phyloP scores from a whole-genome alignment of 23 tunicate genomes.

The Aplidium turbinatum region DNA sequence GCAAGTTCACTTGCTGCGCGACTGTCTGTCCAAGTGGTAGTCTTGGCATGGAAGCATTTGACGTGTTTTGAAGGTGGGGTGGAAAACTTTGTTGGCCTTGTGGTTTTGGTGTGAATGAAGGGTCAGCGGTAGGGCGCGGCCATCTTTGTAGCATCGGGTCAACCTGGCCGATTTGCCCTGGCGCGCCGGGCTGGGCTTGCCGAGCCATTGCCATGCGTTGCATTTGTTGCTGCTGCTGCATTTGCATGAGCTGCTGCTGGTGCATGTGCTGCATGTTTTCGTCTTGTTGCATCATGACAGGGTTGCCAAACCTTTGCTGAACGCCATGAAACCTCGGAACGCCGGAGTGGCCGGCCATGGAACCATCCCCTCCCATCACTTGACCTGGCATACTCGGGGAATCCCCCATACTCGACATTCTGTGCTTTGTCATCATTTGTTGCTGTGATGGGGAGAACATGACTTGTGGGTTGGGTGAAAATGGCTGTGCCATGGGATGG shows the following conservation, averaged over 20 bases:
- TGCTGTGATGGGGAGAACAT: slow-evolving; percentile 25
- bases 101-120: slow-evolving; percentile 12
- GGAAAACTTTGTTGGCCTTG: slow-evolving; percentile 36
- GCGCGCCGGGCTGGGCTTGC: slow-evolving; percentile 20
- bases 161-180: background rate
- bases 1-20: slow-evolving; percentile 21
- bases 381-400: background rate
- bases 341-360: background rate
- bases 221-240: slow-evolving; percentile 66
- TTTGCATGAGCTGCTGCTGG: slow-evolving; percentile 35
- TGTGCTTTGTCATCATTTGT: slow-evolving; percentile 35
- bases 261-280: slow-evolving; percentile 35
- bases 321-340: slow-evolving; percentile 12
- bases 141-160: slow-evolving; percentile 38
- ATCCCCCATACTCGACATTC: slow-evolving; percentile 19
- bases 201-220: slow-evolving; percentile 36
- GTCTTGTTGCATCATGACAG: slow-evolving; percentile 16
- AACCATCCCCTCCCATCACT: slow-evolving; percentile 8
- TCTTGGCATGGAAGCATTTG: background rate
- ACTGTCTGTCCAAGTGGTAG: slow-evolving; percentile 25
- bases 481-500: slow-evolving; percentile 22
- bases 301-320: slow-evolving; percentile 22
- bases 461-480: slow-evolving; percentile 13
- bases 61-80: background rate
- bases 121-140: slow-evolving; percentile 28